Percentiles rank a stretch among this genome's conserved stretches.
These are phyloP conservation scores for Tauraco erythrolophus DNA, from an alignment of 2,113 vertebrate species.

Conservation along the genomic window DNA sequence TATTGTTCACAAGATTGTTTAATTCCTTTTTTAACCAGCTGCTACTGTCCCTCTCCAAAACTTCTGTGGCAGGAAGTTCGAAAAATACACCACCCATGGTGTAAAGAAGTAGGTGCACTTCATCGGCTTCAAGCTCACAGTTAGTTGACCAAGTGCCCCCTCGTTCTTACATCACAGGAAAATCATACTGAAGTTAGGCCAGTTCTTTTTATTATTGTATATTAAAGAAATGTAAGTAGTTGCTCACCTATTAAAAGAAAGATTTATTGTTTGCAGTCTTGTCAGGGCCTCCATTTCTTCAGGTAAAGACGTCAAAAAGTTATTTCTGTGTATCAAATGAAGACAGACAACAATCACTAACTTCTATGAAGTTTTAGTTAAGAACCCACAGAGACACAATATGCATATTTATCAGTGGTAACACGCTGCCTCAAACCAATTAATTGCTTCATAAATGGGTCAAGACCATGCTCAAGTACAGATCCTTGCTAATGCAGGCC, in stretches of 20 bases:
- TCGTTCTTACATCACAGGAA: background rate
- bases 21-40: background rate
- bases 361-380: background rate
- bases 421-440: background rate
- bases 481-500: background rate
- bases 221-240: too few species aligned
- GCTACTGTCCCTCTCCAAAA: background rate
- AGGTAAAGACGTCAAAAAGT: conserved; percentile 87
- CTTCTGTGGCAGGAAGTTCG: background rate
- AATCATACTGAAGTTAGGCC: background rate
- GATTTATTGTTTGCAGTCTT: conserved; percentile 84
- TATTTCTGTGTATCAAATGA: conserved; percentile 83
- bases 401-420: background rate
- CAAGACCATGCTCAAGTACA: background rate
- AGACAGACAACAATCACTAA: conserved; percentile 1
- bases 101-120: background rate
- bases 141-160: rapidly evolving
- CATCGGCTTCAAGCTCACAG: background rate
- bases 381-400: background rate
- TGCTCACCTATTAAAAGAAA: conserved; percentile 91
- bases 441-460: background rate
- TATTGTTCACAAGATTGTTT: background rate
- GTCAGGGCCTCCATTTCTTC: conserved; percentile 84
- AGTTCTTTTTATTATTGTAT: background rate
- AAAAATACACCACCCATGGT: rapidly evolving